Conservation (phyloP, 2,113 vertebrate species). For the Pleuronectes platessa region DNA sequence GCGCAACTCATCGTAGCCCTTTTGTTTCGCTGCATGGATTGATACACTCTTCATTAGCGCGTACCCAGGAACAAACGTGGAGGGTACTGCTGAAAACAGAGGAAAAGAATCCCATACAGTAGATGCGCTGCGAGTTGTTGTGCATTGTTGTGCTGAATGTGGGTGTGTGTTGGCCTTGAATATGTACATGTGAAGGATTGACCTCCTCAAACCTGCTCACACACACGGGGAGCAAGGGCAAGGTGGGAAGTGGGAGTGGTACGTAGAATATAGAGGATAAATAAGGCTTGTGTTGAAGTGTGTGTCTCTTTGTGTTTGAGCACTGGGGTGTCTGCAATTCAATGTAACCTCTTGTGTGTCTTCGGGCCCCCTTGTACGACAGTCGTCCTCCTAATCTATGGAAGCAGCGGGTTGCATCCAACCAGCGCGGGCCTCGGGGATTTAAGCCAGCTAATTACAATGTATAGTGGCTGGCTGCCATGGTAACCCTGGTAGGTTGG, state of each 20-base stretch:
- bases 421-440: constrained; percentile 45
- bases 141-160: neutral
- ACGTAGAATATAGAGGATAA: neutral
- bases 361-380: constrained; percentile 11
- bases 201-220: constrained; percentile 23
- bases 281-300: neutral
- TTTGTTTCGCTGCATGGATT: constrained; percentile 61
- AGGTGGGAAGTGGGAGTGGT: constrained; percentile 9
- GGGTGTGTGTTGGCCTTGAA: constrained; percentile 10
- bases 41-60: constrained; percentile 54
- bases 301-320: constrained; percentile 22
- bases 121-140: constrained; percentile 1
- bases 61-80: constrained; percentile 13
- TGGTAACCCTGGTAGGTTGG: constrained; percentile 66
- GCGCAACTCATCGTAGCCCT: constrained; percentile 35
- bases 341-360: constrained; percentile 15
- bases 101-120: constrained; percentile 47
- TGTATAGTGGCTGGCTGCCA: constrained; percentile 72
- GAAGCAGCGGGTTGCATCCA: constrained; percentile 53
- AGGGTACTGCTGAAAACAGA: constrained; percentile 21
- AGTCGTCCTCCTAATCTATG: constrained; percentile 45
- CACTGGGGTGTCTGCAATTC: constrained; percentile 43
- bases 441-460: constrained; percentile 73
- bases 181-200: neutral
- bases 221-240: constrained; percentile 5